Evolutionary conservation across 2,797 vertebrate genomes (phyloP), one percentile per base, ranked within the genome.

Genomic region (Schizopygopsis malacanthus): DNA sequence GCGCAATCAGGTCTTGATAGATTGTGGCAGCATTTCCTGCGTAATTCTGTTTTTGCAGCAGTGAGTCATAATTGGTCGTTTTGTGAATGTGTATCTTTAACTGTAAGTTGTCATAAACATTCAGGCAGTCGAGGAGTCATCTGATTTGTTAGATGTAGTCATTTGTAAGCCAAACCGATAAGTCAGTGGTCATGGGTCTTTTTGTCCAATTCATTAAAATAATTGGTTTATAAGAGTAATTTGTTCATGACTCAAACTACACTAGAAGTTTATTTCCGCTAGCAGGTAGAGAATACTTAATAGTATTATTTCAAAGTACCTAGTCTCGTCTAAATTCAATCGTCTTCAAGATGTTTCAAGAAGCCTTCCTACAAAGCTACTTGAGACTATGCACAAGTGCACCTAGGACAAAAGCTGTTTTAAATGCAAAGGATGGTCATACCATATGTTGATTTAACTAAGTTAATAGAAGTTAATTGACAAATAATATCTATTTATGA

Each of bases 1-100:
- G 47, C 16, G 12, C 70, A 72, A 78, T 41, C 67, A 59, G 67
- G 2, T 43, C 56, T 85, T 63, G 39, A 67, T 65, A 50, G 82
- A 28, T 67, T 1, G 59, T 76, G 41, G n/a, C 61, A 25, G 41
- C 39, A 20, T 45, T 83, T 83, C n/a, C 25, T 50, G 33, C 41
- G 7, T 25, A 71, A 41, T 71, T 81, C 65, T 70, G 45, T 39
- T 69, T 81, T 81, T 81, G 65, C 47, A 69, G 65, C 22, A 22
- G 47, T 33, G 18, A 80, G 41, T 67, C 25, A 10, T 81, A 67
- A 69, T 50, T 69, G 18, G 63, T 16, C 4, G 4, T 69, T 81
- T 65, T 33, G 28, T 33, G 25, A 50, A 52, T n/a, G 61, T 0
- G 4, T 39, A 28, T 80, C 8, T 67, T 80, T 67, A 28, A 80